Percentiles rank a stretch among this genome's conserved stretches.
phyloP scores from a whole-genome alignment of 2,797 vertebrate species.

The Corythornis leucogaster region DNA sequence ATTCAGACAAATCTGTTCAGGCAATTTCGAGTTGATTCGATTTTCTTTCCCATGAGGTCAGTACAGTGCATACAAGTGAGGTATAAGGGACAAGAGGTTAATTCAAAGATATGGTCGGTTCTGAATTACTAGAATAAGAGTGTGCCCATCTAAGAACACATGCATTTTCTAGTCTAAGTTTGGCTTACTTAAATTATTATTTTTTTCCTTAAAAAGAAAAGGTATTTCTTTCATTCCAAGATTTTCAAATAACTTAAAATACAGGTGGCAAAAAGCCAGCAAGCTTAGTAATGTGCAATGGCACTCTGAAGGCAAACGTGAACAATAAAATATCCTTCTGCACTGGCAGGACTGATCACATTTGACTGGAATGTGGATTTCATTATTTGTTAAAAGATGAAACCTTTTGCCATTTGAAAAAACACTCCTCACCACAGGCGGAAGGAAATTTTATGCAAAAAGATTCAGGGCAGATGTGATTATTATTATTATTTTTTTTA shows the following conservation, averaged over 20 bases:
- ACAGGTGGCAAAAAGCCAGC: conserved; percentile 39
- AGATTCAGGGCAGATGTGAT: conserved; percentile 1
- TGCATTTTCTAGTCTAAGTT: conserved; percentile 10
- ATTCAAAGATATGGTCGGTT: conserved; percentile 18
- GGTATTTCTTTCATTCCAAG: conserved; percentile 47
- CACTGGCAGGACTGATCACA: not conserved
- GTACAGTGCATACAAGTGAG: not conserved
- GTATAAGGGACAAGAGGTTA: conserved; percentile 10
- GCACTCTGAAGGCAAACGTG: not conserved
- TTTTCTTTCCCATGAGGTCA: conserved; percentile 61
- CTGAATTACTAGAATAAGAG: conserved; percentile 18
- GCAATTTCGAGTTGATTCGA: conserved; percentile 36
- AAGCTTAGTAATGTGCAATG: not conserved
- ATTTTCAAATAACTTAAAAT: conserved; percentile 49
- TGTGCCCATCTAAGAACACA: not conserved
- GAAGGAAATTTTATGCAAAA: conserved; percentile 16
- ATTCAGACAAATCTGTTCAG: conserved; percentile 35
- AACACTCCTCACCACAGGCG: not conserved
- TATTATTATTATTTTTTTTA: not conserved
- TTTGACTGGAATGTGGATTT: conserved; percentile 42
- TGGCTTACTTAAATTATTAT: conserved; percentile 17
- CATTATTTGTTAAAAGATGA: conserved; percentile 9
- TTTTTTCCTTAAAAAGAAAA: conserved; percentile 54
- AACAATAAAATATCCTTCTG: conserved; percentile 19
- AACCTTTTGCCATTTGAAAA: conserved; percentile 8